Percentiles rank a stretch among this genome's conserved stretches.
Evolutionary conservation across 2,888 invertebrate genomes (phyloP).

Genomic region (Drosophila pegasa): DNA sequence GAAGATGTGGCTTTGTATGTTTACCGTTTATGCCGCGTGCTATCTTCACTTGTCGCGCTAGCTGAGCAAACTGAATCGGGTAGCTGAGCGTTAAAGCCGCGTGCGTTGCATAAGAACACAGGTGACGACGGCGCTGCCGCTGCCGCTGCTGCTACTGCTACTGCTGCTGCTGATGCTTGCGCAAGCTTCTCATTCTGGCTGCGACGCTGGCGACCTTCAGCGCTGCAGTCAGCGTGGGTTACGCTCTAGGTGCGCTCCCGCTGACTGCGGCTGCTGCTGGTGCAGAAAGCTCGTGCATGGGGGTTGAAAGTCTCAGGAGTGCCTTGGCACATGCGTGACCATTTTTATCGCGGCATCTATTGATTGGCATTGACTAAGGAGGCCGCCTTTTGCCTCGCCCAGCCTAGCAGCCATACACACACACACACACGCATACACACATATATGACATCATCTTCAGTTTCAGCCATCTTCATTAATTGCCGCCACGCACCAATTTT

Average conservation of each 20-base stretch:
- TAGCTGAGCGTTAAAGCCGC: conserved; percentile 38
- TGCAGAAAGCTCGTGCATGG: conserved; percentile 47
- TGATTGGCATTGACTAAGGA: conserved; percentile 60
- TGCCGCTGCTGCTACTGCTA: conserved; percentile 26
- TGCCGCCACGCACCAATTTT: conserved; percentile 59
- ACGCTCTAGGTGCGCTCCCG: conserved; percentile 47
- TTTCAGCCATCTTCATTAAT: conserved; percentile 53
- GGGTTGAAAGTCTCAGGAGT: conserved; percentile 59
- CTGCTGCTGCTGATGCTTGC: conserved; percentile 49
- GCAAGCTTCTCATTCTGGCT: conserved; percentile 63
- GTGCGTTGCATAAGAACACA: conserved; percentile 74
- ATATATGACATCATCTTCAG: conserved; percentile 60
- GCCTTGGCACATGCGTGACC: conserved; percentile 67
- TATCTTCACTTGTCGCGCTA: conserved; percentile 73
- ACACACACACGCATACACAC: conserved; percentile 33
- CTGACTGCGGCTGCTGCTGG: conserved; percentile 24
- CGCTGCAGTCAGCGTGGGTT: conserved; percentile 37
- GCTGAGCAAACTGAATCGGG: conserved; percentile 66
- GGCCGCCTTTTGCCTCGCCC: conserved; percentile 66
- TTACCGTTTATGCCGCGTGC: conserved; percentile 51
- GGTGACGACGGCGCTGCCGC: conserved; percentile 35
- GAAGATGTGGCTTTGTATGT: conserved; percentile 22
- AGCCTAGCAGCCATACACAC: conserved; percentile 14
- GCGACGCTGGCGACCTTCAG: conserved; percentile 55
- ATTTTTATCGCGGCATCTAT: conserved; percentile 62